Conservation (phyloP, 1,140 invertebrate genomes). For the Lordiphosa stackelbergi region DNA sequence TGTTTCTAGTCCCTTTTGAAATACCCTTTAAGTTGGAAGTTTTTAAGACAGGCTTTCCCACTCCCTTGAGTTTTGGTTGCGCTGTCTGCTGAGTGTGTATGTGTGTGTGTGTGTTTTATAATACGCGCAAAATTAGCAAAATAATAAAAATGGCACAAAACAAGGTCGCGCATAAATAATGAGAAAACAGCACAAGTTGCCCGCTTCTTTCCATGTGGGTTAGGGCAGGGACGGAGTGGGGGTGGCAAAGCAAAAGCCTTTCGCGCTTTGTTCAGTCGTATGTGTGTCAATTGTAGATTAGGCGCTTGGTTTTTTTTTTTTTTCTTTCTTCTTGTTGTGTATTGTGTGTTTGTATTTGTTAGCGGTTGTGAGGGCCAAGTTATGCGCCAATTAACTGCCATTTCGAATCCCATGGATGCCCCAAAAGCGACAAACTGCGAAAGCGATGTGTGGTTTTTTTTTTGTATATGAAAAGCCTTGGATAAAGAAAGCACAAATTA, state of each 20-base stretch:
- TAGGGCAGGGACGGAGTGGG: conserved; percentile 3
- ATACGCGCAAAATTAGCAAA: conserved; percentile 71
- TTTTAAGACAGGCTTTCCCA: background rate
- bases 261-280: conserved; percentile 52
- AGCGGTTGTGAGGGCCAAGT: conserved; percentile 34
- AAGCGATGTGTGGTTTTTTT: too few relatives aligned
- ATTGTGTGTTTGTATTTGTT: conserved; percentile 10
- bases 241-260: conserved; percentile 14
- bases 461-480: conserved; percentile 21
- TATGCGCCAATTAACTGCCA: conserved; percentile 55
- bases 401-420: conserved; percentile 17
- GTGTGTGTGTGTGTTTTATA: conserved; percentile 51
- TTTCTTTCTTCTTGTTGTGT: conserved; percentile 20
- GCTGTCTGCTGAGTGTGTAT: conserved; percentile 13
- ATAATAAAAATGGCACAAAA: conserved; percentile 74
- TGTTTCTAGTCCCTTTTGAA: background rate
- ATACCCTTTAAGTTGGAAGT: conserved; percentile 6
- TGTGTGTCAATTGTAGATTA: conserved; percentile 71
- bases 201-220: conserved; percentile 61
- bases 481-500: conserved; percentile 11
- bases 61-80: background rate
- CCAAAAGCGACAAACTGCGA: conserved; percentile 1
- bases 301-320: conserved; percentile 44
- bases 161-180: conserved; percentile 74
- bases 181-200: conserved; percentile 63